A percentile compares a stretch with the other conserved stretches of the same genome.
These are phyloP conservation scores for Pachyramphus minor DNA, from an alignment of 2,113 vertebrate species.

Conservation along the genomic window DNA sequence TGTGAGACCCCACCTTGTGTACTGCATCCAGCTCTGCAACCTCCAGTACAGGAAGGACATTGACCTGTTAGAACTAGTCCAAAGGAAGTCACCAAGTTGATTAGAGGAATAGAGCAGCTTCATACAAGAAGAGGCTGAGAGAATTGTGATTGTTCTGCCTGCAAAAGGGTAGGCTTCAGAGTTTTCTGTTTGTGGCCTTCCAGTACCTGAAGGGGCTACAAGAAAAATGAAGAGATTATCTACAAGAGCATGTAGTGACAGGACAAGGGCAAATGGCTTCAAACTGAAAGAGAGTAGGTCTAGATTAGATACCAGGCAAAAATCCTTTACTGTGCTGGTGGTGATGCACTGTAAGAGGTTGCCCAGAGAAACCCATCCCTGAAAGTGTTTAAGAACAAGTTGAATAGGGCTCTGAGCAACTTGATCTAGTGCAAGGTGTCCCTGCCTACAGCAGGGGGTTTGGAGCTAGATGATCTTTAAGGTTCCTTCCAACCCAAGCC, in stretches of 20 bases:
- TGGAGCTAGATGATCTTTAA: background rate
- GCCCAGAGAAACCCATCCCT: background rate
- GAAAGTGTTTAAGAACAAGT: background rate
- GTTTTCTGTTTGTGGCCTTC: background rate
- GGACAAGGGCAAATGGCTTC: background rate
- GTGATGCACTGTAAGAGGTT: background rate
- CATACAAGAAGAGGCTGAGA: background rate
- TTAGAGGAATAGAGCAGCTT: accelerated
- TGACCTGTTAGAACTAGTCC: background rate
- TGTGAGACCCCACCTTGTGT: background rate
- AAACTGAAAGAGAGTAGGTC: accelerated
- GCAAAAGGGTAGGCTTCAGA: background rate
- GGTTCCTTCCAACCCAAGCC: background rate
- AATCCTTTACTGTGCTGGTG: background rate
- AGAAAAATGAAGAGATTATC: background rate
- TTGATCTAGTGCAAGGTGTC: background rate
- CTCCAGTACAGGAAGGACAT: background rate
- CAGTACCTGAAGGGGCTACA: background rate
- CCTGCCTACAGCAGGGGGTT: background rate
- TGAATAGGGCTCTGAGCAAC: background rate
- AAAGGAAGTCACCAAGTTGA: background rate
- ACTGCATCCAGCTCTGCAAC: background rate
- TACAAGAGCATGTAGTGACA: background rate
- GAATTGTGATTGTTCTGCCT: background rate
- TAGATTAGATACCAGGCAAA: background rate